Base-by-base conservation (phyloP, 2,113 vertebrate genomes). In the Nicator chloris region DNA sequence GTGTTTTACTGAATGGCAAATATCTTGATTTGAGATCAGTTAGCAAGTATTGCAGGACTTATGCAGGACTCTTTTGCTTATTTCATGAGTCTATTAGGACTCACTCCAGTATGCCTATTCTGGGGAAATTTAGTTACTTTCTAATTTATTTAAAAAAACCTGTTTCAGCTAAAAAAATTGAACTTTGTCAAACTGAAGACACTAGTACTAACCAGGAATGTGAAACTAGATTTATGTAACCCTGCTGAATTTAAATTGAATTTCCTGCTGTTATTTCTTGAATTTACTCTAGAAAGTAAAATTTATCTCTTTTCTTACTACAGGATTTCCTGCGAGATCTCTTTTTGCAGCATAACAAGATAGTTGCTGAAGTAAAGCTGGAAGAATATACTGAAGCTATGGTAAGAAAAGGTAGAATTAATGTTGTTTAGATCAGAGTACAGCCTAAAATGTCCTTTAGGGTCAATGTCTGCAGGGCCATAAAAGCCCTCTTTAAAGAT, bases 261-360 rank as follows among this genome's bases (percentile, higher is more conserved):
- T 72, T 89, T 75, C 42, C 64, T 44, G n/a, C 44, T 70, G 30
- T 42, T 71, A 6, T 51, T 95, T 76, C 56, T 65, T 68, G 11
- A 86, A 37, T 85, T 66, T 66, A 66, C 21, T 66, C 26, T 61
- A 30, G 76, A 39, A 19, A 83, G 26, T 68, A 95, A 92, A 78
- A 44, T 39, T 57, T 73, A 7, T 71, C 23, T 88, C 50, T 94
- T 85, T 71, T 64, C 23, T 92, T 60, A 23, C 51, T 33, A 28
- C 65, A 99, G 99, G 97, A 98, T 95, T 99, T 99, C 94, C 97
- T 99, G 82, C 97, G 98, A 91, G 99, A 99, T 82, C 98, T 99
- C 88, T 99, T 99, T 86, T 45, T 92, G 68, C 98, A 98, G 85
- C 98, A 99, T 76, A 89, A 98, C 51, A 99, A 98, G 96, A 88